Conservation (phyloP, 2,888 invertebrate genomes). For the Andrena praecox region DNA sequence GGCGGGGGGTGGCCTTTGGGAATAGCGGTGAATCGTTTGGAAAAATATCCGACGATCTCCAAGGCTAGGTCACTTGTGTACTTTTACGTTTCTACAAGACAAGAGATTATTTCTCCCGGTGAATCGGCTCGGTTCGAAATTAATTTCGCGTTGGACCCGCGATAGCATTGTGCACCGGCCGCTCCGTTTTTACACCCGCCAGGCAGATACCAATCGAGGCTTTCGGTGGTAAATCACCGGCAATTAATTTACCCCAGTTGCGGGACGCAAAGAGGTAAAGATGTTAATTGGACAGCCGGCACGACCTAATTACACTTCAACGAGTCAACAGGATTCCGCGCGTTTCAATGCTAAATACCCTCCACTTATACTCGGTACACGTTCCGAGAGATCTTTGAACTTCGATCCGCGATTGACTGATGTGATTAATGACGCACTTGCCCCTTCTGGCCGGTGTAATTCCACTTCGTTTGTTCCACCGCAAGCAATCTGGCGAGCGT, state of each 20-base stretch:
- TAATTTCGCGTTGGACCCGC: conserved; percentile 10
- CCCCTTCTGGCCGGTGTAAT: background rate
- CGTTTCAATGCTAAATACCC: conserved; percentile 14
- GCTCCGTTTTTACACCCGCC: conserved; percentile 4
- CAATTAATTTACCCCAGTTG: conserved; percentile 31
- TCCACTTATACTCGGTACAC: background rate
- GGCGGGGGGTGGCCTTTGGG: conserved; percentile 18
- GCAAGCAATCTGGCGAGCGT: background rate
- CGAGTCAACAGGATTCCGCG: conserved; percentile 38
- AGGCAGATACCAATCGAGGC: background rate
- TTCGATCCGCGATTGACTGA: conserved; percentile 16
- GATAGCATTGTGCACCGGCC: background rate
- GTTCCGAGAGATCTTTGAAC: background rate
- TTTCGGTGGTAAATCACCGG: conserved; percentile 9
- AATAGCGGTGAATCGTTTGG: conserved; percentile 36
- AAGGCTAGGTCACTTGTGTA: background rate
- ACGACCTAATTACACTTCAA: conserved; percentile 46
- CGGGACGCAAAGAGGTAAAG: conserved; percentile 13
- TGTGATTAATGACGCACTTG: background rate
- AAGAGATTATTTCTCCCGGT: too few species aligned
- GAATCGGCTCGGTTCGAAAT: background rate
- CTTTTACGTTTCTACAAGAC: background rate
- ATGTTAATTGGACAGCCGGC: conserved; percentile 39
- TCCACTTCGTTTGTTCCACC: background rate
- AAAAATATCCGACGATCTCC: conserved; percentile 28